A percentile compares a stretch with the other conserved stretches of the same genome.
phyloP scores from a whole-genome alignment of 2,113 vertebrate genomes.

The Chinchilla lanigera region DNA sequence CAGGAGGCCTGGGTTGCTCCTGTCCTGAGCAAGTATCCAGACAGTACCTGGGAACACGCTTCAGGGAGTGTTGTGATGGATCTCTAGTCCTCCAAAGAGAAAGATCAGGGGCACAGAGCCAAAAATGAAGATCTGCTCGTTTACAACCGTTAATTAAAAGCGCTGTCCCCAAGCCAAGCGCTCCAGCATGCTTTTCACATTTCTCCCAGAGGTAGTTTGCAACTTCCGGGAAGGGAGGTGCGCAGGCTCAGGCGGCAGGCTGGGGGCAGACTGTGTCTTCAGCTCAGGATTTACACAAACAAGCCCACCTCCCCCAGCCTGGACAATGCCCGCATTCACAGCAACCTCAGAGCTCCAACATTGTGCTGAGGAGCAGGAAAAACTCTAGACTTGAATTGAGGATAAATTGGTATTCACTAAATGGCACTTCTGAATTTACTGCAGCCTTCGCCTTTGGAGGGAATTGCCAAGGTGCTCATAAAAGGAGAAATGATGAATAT shows the following conservation, averaged over 20 bases:
- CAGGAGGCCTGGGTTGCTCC: neutral
- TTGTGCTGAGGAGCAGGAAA: slow-evolving; percentile 75
- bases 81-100: neutral
- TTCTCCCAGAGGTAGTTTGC: slow-evolving; percentile 82
- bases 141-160: slow-evolving; percentile 83
- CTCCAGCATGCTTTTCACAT: slow-evolving; percentile 84
- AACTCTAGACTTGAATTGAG: slow-evolving; percentile 81
- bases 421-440: slow-evolving; percentile 90
- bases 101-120: slow-evolving; percentile 39
- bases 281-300: slow-evolving; percentile 85
- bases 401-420: slow-evolving; percentile 88
- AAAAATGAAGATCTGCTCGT: slow-evolving; percentile 77
- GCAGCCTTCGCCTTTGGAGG: slow-evolving; percentile 86
- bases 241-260: slow-evolving; percentile 77
- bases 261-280: slow-evolving; percentile 74
- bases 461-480: slow-evolving; percentile 92
- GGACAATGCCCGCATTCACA: slow-evolving; percentile 89
- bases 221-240: slow-evolving; percentile 77
- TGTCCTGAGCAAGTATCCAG: neutral
- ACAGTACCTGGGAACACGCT: neutral
- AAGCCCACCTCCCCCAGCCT: slow-evolving; percentile 78
- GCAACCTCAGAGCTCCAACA: slow-evolving; percentile 81
- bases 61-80: neutral
- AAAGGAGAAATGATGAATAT: slow-evolving; percentile 91
- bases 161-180: slow-evolving; percentile 69